Evolutionary conservation across 1,140 invertebrate genomes (phyloP).

Genomic region (Drosophila lini): DNA sequence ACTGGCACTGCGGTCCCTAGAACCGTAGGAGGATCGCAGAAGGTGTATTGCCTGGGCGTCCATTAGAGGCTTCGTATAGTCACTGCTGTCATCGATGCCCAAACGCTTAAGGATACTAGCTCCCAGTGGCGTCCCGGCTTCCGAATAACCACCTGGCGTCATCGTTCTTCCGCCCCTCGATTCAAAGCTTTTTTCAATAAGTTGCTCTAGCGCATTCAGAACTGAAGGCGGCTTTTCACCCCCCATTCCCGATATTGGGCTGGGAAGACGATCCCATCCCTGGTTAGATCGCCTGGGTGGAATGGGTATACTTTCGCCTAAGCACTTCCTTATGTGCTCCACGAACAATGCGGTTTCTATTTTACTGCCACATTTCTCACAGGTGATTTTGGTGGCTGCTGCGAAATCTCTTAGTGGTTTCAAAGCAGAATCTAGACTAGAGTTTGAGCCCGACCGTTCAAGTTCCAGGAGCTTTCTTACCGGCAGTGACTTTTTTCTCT

Average conservation of each 20-base stretch:
- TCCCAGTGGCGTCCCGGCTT: conserved; percentile 89
- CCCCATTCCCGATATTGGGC: conserved; percentile 86
- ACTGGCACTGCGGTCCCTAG: conserved; percentile 91
- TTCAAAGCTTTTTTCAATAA: conserved; percentile 99
- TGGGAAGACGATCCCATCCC: conserved; percentile 82
- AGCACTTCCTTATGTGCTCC: conserved; percentile 95
- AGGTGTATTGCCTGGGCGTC: conserved; percentile 94
- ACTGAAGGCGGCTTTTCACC: conserved; percentile 90
- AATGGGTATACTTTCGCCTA: conserved; percentile 89
- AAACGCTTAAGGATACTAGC: conserved; percentile 95
- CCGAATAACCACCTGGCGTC: conserved; percentile 66
- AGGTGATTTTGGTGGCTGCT: conserved; percentile 92
- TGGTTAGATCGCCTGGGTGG: conserved; percentile 62
- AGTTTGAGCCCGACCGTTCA: conserved; percentile 89
- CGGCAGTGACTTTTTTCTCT: conserved; percentile 96
- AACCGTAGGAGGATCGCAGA: conserved; percentile 88
- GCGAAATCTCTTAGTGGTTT: conserved; percentile 87
- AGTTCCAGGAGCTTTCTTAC: conserved; percentile 95
- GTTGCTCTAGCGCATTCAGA: conserved; percentile 96
- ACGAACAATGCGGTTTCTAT: conserved; percentile 97
- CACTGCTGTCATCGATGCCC: conserved; percentile 97
- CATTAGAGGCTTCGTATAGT: conserved; percentile 95
- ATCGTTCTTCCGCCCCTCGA: conserved; percentile 87
- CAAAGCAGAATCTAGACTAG: conserved; percentile 88
- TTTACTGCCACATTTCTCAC: conserved; percentile 98